Evolutionary conservation across 2,113 vertebrate genomes (phyloP).

Genomic region (Sprattus sprattus): DNA sequence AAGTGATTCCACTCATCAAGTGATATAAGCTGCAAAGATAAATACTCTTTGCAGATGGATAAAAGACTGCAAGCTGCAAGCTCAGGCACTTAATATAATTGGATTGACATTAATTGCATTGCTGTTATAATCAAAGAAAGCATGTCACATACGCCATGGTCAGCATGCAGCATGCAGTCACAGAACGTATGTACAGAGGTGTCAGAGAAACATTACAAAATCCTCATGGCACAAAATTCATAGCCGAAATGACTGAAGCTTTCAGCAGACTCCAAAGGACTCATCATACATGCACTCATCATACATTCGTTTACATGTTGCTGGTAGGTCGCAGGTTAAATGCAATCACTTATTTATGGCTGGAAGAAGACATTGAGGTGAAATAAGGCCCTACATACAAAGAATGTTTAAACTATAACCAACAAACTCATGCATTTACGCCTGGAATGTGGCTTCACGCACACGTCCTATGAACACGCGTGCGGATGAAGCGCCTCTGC

Average conservation of each 20-base stretch:
- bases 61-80: neutral
- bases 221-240: neutral
- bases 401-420: neutral
- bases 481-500: neutral
- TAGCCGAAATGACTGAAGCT: no score
- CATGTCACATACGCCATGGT: neutral
- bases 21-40: conserved; percentile 15
- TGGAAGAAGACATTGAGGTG: neutral
- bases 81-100: neutral
- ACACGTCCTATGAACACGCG: neutral
- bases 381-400: neutral
- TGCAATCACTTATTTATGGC: neutral
- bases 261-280: no score
- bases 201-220: neutral
- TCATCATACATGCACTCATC: neutral
- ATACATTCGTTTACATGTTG: neutral
- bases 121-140: neutral
- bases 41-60: conserved; percentile 7
- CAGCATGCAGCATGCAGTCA: neutral
- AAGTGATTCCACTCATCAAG: conserved; percentile 25
- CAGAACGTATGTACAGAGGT: neutral
- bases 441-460: neutral
- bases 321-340: neutral
- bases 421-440: neutral
- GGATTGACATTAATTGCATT: neutral